A percentile compares a stretch with the other conserved stretches of the same genome.
phyloP scores from a whole-genome alignment of 1,140 invertebrate species.

The Drosophila nasuta region DNA sequence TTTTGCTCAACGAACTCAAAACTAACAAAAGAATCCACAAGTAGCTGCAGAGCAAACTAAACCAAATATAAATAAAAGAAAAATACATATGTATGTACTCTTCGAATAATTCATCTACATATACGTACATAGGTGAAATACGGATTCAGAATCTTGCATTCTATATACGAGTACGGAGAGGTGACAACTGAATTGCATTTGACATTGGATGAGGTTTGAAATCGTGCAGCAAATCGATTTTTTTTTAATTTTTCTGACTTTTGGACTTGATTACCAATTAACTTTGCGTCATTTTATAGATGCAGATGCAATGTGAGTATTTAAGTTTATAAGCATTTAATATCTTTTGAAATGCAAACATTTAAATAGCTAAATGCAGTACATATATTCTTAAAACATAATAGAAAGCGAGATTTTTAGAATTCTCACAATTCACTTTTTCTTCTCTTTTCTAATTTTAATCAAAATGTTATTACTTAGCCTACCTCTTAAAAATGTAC shows the following conservation, averaged over 20 bases:
- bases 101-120: background rate
- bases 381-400: too few relatives aligned
- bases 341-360: background rate
- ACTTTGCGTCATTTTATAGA: slow-evolving; percentile 13
- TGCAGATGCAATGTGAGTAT: slow-evolving; percentile 30
- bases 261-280: background rate
- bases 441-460: background rate
- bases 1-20: slow-evolving; percentile 40
- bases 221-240: slow-evolving; percentile 15
- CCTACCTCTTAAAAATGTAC: background rate
- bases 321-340: background rate
- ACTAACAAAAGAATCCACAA: slow-evolving; percentile 70
- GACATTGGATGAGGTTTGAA: slow-evolving; percentile 32
- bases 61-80: slow-evolving; percentile 56
- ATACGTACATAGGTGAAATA: background rate
- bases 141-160: slow-evolving; percentile 11
- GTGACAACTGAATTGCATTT: slow-evolving; percentile 46
- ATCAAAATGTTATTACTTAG: background rate
- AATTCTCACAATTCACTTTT: background rate
- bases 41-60: slow-evolving; percentile 54
- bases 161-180: slow-evolving; percentile 6
- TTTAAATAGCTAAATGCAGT: too few relatives aligned
- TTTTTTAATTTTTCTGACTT: slow-evolving; percentile 14
- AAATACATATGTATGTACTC: slow-evolving; percentile 31
- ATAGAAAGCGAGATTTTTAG: too few relatives aligned